Base-by-base conservation (phyloP, 2,888 invertebrate species). In the Himalopsyche japonica region DNA sequence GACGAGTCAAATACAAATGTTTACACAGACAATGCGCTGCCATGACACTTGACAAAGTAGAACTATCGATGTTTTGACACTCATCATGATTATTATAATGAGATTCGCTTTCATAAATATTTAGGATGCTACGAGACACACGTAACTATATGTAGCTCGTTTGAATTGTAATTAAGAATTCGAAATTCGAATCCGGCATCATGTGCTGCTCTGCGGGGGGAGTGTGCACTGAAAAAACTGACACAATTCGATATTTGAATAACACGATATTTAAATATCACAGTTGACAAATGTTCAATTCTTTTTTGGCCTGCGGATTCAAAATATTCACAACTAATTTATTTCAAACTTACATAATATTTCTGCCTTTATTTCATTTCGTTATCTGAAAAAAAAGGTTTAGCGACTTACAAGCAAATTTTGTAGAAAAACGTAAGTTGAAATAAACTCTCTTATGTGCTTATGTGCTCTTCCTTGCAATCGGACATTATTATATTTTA, bases 1-100 rank as follows among this genome's bases (percentile, higher is more conserved):
- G 49, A 76, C 34, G 85, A 77, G 85, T 85, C 85, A 85, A 85
- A 85, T 81, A 85, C 85, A 85, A 84, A 85, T 85, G 85, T 85
- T 85, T 85, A 81, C 85, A 57, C 81, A 82, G 70, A 84, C 84
- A 86, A 84, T 80, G 80, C 78, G 77, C 76, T 49, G 80, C 81
- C 80, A 70, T 80, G 37, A 32, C 32, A 70, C n/a, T 80, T 77
- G 34, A 82, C 80, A 80, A 76, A 15, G 34, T 43, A 18, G 82
- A 78, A 32, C 80, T 70, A 81, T 77, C 81, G 80, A 47, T 47
- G 83, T 77, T 79, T 47, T 85, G 85, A 79, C 85, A 83, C 57
- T 79, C 81, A 57, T 81, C 85, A 85, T 76, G 43, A 47, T 84
- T 83, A 83, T 85, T 83, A 76, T 79, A 85, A 83, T 81, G 82